Conservation (phyloP, 2,888 invertebrate genomes). For the Ryuthela nishihirai region DNA sequence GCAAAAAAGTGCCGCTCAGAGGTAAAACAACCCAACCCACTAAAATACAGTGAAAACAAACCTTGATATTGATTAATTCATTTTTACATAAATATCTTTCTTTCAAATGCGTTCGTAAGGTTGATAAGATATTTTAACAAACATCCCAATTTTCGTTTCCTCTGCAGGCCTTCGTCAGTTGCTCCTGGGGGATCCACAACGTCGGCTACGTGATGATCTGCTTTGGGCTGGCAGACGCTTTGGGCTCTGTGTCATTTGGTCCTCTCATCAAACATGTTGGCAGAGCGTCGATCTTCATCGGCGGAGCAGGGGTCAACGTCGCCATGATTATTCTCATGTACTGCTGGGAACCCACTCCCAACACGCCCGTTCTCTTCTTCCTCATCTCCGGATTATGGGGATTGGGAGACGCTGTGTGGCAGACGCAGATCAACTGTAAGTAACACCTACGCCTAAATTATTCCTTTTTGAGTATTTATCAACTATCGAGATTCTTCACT, state of each 20-base stretch:
- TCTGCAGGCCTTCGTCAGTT: conserved; percentile 74
- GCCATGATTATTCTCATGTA: conserved; percentile 74
- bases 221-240: conserved; percentile 88
- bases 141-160: no score
- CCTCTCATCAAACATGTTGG: conserved; percentile 89
- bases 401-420: conserved; percentile 93
- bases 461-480: no score
- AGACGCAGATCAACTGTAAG: conserved; percentile 91
- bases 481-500: no score
- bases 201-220: conserved; percentile 98
- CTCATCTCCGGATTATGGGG: conserved; percentile 90
- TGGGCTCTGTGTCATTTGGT: conserved; percentile 86
- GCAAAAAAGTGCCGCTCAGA: no score
- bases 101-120: no score
- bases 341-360: conserved; percentile 80
- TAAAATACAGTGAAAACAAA: no score
- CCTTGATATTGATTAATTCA: no score
- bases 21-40: no score
- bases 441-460: no score
- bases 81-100: no score
- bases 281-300: conserved; percentile 72
- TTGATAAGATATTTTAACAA: no score
- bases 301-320: conserved; percentile 71
- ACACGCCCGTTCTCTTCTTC: conserved; percentile 74
- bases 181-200: conserved; percentile 82